These are phyloP conservation scores for Pollimyrus isidori DNA, from an alignment of 2,113 vertebrate species.

Conservation along the genomic window DNA sequence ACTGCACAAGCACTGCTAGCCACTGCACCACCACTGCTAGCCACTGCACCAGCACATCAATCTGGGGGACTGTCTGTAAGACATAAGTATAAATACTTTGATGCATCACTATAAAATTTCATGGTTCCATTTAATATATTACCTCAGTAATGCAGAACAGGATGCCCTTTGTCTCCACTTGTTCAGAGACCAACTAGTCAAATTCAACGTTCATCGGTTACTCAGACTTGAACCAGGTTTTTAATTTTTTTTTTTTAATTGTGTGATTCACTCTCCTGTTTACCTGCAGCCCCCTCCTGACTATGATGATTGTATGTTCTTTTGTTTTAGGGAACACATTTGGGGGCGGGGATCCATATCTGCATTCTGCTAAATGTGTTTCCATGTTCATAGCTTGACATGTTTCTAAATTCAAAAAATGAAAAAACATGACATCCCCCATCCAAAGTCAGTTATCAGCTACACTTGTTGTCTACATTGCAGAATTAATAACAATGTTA, in stretches of 20 bases:
- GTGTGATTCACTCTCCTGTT: background rate
- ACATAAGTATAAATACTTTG: background rate
- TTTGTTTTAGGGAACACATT: background rate
- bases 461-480: background rate
- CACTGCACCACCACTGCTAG: no score
- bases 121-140: background rate
- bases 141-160: background rate
- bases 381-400: background rate
- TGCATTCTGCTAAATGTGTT: background rate
- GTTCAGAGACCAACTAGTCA: background rate
- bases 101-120: background rate
- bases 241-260: background rate
- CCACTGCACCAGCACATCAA: background rate
- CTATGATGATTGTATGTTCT: background rate
- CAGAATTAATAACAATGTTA: background rate
- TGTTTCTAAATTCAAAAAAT: background rate
- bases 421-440: background rate
- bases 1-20: no score
- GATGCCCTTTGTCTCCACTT: background rate
- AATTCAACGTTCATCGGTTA: background rate
- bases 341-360: background rate
- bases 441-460: background rate
- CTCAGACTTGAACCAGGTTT: background rate
- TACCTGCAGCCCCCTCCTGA: background rate
- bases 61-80: background rate